phyloP scores from a whole-genome alignment of 2,113 vertebrate genomes.

The Callipepla californica region DNA sequence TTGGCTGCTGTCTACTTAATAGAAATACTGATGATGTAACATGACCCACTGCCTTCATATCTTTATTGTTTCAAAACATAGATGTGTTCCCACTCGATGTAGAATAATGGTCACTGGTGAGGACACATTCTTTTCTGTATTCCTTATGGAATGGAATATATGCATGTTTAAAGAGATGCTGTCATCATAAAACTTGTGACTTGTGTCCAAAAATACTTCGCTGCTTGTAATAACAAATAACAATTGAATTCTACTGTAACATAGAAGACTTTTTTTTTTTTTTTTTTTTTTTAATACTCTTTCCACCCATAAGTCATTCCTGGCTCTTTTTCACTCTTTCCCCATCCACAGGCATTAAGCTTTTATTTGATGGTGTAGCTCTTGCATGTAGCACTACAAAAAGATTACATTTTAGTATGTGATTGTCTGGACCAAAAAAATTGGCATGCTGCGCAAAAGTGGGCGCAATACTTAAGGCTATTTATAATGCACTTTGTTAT shows the following conservation, averaged over 20 bases:
- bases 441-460: not conserved
- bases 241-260: not conserved
- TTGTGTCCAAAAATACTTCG: not conserved
- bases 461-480: not conserved
- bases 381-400: not conserved
- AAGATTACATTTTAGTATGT: not conserved
- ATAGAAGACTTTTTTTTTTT: not conserved
- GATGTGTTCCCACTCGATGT: not conserved
- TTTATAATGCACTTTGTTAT: not conserved
- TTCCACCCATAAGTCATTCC: not conserved
- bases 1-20: slow-evolving; percentile 17
- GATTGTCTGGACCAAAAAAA: not conserved
- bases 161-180: not conserved
- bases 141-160: not conserved
- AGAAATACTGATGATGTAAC: not conserved
- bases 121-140: not conserved
- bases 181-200: not conserved
- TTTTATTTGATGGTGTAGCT: not conserved
- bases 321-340: not conserved
- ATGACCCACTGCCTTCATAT: not conserved
- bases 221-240: not conserved
- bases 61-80: slow-evolving; percentile 19
- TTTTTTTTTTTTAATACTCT: not conserved
- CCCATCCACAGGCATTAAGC: not conserved
- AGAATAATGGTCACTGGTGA: not conserved